Evolutionary conservation across 2,888 invertebrate genomes (phyloP).

Genomic region (Ganaspis brasiliensis): DNA sequence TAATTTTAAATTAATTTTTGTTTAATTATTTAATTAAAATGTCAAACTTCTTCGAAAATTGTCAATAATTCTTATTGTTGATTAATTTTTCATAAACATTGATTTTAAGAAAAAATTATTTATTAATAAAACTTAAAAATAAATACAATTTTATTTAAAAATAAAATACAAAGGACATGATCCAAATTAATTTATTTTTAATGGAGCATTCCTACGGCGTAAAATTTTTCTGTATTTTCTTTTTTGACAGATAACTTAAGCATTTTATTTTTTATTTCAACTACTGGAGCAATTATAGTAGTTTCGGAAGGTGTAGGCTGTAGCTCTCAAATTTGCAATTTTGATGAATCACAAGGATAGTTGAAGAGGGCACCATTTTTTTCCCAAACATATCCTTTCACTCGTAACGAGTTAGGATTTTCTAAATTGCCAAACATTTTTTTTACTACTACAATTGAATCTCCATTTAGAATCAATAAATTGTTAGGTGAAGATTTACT

Average conservation of each 20-base stretch:
- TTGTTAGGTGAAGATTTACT: constrained; percentile 34
- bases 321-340: neutral
- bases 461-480: constrained; percentile 12
- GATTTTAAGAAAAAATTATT: no score
- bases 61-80: no score
- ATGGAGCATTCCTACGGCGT: constrained; percentile 2
- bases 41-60: no score
- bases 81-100: no score
- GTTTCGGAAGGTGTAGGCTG: no score
- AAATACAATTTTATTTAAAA: no score
- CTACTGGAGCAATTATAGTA: no score
- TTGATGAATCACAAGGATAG: constrained; percentile 8
- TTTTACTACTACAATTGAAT: neutral
- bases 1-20: no score
- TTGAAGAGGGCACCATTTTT: neutral
- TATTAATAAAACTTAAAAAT: no score
- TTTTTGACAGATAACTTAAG: neutral
- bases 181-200: no score
- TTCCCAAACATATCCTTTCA: neutral
- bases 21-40: no score
- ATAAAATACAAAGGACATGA: no score
- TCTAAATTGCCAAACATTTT: neutral
- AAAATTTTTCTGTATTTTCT: constrained; percentile 6
- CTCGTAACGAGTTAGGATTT: neutral
- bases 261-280: constrained; percentile 1